phyloP scores from a whole-genome alignment of 2,113 vertebrate species.

The Barbus barbus region DNA sequence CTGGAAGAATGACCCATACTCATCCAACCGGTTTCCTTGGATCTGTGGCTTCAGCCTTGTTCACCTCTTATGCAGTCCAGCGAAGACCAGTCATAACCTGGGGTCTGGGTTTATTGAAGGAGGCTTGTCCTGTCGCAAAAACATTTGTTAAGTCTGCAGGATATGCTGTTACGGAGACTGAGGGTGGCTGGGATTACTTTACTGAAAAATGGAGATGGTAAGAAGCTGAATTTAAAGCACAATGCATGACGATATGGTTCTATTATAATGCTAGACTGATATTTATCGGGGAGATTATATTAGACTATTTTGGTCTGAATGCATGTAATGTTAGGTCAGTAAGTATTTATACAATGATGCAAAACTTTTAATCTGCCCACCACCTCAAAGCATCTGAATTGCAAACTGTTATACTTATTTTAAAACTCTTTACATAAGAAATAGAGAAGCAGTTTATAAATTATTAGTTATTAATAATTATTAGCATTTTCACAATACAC shows the following conservation, averaged over 20 bases:
- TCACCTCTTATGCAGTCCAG: constrained; percentile 76
- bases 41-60: constrained; percentile 77
- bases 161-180: constrained; percentile 65
- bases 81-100: constrained; percentile 75
- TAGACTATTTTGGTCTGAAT: not conserved
- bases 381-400: not conserved
- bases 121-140: constrained; percentile 77
- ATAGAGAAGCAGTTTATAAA: too few relatives aligned
- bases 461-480: too few relatives aligned
- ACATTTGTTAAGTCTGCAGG: constrained; percentile 67
- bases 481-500: too few relatives aligned
- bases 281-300: not conserved
- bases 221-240: constrained; percentile 19
- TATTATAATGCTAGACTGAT: not conserved
- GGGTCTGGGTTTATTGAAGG: constrained; percentile 77
- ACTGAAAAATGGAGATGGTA: constrained; percentile 79
- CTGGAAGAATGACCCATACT: constrained; percentile 83
- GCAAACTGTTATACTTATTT: too few relatives aligned
- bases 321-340: not conserved
- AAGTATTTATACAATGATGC: not conserved
- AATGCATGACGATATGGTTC: not conserved
- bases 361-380: not conserved
- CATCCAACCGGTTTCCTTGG: constrained; percentile 83
- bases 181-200: constrained; percentile 81
- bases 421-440: not conserved